These are phyloP conservation scores for Leguminivora glycinivorella DNA, from an alignment of 1,140 invertebrate species.

Conservation along the genomic window DNA sequence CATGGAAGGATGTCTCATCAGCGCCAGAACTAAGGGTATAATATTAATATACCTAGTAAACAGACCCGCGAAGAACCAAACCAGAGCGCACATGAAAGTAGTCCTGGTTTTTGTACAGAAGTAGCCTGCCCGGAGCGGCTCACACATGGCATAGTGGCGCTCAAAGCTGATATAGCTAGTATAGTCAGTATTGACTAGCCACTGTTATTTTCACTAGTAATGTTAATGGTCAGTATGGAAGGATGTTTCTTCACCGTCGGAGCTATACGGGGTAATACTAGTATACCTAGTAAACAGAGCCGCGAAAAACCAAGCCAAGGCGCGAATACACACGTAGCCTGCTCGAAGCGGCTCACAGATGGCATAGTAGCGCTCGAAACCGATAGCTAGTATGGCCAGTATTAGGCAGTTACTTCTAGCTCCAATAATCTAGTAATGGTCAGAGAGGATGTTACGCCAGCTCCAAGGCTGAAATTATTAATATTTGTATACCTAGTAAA, in stretches of 20 bases:
- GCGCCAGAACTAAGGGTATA: neutral
- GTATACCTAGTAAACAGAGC: conserved; percentile 90
- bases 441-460: too few species aligned
- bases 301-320: conserved; percentile 90
- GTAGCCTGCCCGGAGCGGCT: conserved; percentile 84
- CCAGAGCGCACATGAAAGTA: conserved; percentile 88
- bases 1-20: too few species aligned
- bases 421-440: too few species aligned
- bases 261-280: too few species aligned
- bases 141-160: conserved; percentile 96
- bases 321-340: conserved; percentile 81
- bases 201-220: too few species aligned
- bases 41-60: conserved; percentile 86
- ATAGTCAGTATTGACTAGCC: too few species aligned
- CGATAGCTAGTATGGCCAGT: neutral
- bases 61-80: conserved; percentile 91
- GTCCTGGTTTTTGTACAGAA: conserved; percentile 64
- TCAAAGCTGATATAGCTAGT: conserved; percentile 73
- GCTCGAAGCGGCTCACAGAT: too few species aligned
- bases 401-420: neutral
- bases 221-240: too few species aligned
- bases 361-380: neutral
- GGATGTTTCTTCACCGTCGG: too few species aligned
- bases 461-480: too few species aligned
- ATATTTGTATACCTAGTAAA: conserved; percentile 89